Percentiles rank a stretch among this genome's conserved stretches.
Evolutionary conservation across 1,140 invertebrate genomes (phyloP).

Genomic region (Dolichoris vasculosae): DNA sequence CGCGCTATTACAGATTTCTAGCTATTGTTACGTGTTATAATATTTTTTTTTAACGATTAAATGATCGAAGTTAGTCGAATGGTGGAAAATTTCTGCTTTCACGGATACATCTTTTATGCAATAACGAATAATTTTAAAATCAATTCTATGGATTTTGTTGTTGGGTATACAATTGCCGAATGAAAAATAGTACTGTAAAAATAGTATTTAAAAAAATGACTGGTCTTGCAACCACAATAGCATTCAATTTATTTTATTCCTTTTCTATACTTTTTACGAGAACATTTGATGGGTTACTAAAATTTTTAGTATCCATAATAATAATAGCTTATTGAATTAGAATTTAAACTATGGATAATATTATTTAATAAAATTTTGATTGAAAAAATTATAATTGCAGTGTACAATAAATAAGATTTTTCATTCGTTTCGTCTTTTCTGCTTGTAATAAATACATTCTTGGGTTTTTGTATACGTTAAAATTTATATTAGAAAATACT

Average conservation of each 20-base stretch:
- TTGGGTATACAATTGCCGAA: neutral
- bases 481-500: constrained; percentile 24
- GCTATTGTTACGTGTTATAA: neutral
- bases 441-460: neutral
- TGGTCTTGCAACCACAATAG: neutral
- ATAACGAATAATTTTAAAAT: neutral
- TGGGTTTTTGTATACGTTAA: neutral
- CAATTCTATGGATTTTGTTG: neutral
- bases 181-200: neutral
- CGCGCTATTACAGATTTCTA: neutral
- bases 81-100: neutral
- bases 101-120: neutral
- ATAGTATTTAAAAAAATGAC: constrained; percentile 3
- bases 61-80: neutral
- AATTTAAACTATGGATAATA: constrained; percentile 1
- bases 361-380: constrained; percentile 26
- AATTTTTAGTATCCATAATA: constrained; percentile 16
- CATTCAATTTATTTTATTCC: constrained; percentile 27
- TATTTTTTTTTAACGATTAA: neutral
- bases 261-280: constrained; percentile 23
- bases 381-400: constrained; percentile 1
- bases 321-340: constrained; percentile 36
- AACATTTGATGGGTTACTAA: constrained; percentile 10
- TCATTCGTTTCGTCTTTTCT: neutral
- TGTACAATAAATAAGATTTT: neutral